phyloP scores from a whole-genome alignment of 2,797 vertebrate species.

The Harpagifer antarcticus region DNA sequence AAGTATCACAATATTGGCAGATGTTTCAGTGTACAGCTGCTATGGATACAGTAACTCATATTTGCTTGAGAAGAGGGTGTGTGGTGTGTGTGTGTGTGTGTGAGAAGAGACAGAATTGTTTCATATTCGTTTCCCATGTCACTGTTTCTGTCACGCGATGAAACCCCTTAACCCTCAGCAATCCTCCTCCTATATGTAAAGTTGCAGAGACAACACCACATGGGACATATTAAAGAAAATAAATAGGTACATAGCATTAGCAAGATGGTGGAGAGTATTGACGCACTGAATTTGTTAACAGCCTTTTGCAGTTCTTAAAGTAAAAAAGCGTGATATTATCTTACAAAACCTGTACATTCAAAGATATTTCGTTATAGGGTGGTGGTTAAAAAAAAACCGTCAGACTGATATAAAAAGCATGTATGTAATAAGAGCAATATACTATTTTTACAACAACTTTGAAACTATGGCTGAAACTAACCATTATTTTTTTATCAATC shows the following conservation, averaged over 20 bases:
- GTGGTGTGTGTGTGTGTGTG: not conserved
- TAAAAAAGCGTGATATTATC: too few relatives aligned
- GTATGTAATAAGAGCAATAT: too few relatives aligned
- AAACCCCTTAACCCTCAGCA: conserved; percentile 11
- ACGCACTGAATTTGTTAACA: not conserved
- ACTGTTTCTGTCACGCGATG: conserved; percentile 66
- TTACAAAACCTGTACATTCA: too few relatives aligned
- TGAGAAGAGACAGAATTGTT: conserved; percentile 43
- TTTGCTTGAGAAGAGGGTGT: conserved; percentile 12
- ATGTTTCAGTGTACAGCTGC: conserved; percentile 26
- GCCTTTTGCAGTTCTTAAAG: too few relatives aligned
- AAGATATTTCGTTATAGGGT: too few relatives aligned
- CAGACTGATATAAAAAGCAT: too few relatives aligned
- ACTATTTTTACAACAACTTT: too few relatives aligned
- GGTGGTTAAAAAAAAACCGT: too few relatives aligned
- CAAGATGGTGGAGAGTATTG: not conserved
- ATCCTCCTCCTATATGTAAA: conserved; percentile 34
- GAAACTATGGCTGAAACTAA: too few relatives aligned
- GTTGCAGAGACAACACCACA: conserved; percentile 20
- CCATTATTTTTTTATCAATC: too few relatives aligned
- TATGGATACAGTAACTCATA: conserved; percentile 23
- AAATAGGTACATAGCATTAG: conserved; percentile 23
- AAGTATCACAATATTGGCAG: not conserved
- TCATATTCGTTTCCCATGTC: conserved; percentile 68
- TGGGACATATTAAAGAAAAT: conserved; percentile 22